phyloP scores from a whole-genome alignment of 2,797 vertebrate genomes.

The Myotis myotis region DNA sequence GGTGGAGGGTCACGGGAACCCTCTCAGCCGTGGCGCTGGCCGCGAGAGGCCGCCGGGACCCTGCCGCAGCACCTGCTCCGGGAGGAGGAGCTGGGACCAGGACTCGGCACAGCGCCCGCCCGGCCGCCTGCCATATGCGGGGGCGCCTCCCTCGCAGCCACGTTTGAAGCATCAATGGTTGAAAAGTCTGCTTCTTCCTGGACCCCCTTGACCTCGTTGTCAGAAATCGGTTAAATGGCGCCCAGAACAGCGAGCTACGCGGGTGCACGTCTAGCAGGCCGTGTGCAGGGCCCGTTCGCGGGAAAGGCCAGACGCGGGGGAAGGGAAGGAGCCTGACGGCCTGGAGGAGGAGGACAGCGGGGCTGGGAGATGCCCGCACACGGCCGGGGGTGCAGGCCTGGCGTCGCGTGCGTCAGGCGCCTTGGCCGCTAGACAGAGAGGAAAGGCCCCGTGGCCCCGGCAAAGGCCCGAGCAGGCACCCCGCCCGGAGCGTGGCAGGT shows the following conservation, averaged over 20 bases:
- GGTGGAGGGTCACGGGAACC: not conserved
- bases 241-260: no score
- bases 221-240: rapidly evolving
- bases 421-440: rapidly evolving
- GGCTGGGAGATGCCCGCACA: rapidly evolving
- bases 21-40: not conserved
- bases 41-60: not conserved
- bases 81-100: not conserved
- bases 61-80: rapidly evolving
- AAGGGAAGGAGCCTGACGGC: no score
- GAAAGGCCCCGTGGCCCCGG: rapidly evolving
- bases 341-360: not conserved
- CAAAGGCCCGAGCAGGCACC: no score
- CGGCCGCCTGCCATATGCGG: rapidly evolving
- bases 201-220: rapidly evolving
- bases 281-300: rapidly evolving
- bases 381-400: rapidly evolving
- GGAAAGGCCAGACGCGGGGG: rapidly evolving
- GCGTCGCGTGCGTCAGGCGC: rapidly evolving
- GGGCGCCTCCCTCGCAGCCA: no score
- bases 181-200: rapidly evolving
- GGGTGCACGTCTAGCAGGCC: not conserved
- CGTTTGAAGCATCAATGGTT: rapidly evolving
- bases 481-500: not conserved
- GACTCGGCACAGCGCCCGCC: rapidly evolving